Evolutionary conservation across 2,888 invertebrate genomes (phyloP).

Genomic region (Limenitis camilla): DNA sequence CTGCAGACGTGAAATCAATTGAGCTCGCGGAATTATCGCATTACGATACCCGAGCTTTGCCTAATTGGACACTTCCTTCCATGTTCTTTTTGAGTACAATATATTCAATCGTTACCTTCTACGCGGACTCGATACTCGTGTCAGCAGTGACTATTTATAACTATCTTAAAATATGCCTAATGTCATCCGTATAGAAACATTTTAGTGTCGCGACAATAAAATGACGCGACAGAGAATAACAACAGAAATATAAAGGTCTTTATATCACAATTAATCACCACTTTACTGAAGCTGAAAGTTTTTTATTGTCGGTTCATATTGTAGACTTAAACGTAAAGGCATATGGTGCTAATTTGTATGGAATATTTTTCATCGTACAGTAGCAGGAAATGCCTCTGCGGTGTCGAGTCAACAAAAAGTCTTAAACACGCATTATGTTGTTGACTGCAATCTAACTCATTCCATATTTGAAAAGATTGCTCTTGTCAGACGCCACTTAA

Average conservation of each 20-base stretch:
- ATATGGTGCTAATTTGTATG: slow-evolving; percentile 33
- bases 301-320: slow-evolving; percentile 21
- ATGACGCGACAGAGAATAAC: slow-evolving; percentile 54
- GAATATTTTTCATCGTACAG: slow-evolving; percentile 32
- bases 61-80: slow-evolving; percentile 65
- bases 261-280: slow-evolving; percentile 70
- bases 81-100: slow-evolving; percentile 35
- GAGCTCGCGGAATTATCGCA: slow-evolving; percentile 65
- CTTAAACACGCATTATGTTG: slow-evolving; percentile 65
- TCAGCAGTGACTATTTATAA: slow-evolving; percentile 19
- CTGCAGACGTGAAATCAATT: slow-evolving; percentile 64
- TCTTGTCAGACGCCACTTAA: slow-evolving; percentile 58
- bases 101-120: slow-evolving; percentile 20
- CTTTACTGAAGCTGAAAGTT: slow-evolving; percentile 39
- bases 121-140: slow-evolving; percentile 4
- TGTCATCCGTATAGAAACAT: slow-evolving; percentile 40
- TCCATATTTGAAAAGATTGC: slow-evolving; percentile 65
- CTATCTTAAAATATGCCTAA: slow-evolving; percentile 31
- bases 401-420: slow-evolving; percentile 66
- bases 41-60: slow-evolving; percentile 52
- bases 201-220: slow-evolving; percentile 49
- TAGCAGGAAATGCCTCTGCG: slow-evolving; percentile 69
- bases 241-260: slow-evolving; percentile 66
- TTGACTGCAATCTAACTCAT: slow-evolving; percentile 70
- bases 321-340: slow-evolving; percentile 29